A percentile compares a stretch with the other conserved stretches of the same genome.
Evolutionary conservation across 1,140 invertebrate species (phyloP).

Genomic region (Dinoponera quadriceps): DNA sequence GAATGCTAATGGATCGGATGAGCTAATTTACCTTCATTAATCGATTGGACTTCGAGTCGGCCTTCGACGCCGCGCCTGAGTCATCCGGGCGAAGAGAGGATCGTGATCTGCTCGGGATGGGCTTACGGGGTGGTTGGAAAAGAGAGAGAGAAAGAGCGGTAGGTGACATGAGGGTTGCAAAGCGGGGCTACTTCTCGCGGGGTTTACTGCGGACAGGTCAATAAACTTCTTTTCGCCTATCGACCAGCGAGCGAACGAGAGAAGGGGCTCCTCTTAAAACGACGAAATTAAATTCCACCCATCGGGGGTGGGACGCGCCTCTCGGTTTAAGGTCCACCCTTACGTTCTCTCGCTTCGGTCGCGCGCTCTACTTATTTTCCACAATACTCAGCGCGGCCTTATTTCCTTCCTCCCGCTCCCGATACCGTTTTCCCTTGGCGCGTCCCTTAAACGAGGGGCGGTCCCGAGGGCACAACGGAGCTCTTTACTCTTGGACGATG

Average conservation of each 20-base stretch:
- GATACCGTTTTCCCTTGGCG: neutral
- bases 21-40: conserved; percentile 83
- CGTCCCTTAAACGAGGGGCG: conserved; percentile 78
- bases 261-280: conserved; percentile 76
- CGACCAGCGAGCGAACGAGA: conserved; percentile 52
- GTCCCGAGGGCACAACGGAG: conserved; percentile 62
- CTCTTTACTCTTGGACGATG: conserved; percentile 53
- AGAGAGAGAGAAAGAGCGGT: conserved; percentile 29
- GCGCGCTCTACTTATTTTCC: conserved; percentile 78
- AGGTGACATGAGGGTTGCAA: conserved; percentile 29
- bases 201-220: conserved; percentile 73
- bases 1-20: conserved; percentile 83
- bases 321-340: conserved; percentile 76
- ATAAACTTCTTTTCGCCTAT: conserved; percentile 78
- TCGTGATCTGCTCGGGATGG: conserved; percentile 12
- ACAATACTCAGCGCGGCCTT: conserved; percentile 75
- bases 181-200: conserved; percentile 60
- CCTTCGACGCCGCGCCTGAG: conserved; percentile 64
- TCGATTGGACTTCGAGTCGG: conserved; percentile 79
- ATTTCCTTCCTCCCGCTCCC: conserved; percentile 64
- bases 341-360: conserved; percentile 49
- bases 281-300: conserved; percentile 82
- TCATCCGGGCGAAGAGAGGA: conserved; percentile 29
- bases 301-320: conserved; percentile 60
- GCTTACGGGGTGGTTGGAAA: neutral